Evolutionary conservation across 2,113 vertebrate species (phyloP).

Genomic region (Sinosuthora webbiana): DNA sequence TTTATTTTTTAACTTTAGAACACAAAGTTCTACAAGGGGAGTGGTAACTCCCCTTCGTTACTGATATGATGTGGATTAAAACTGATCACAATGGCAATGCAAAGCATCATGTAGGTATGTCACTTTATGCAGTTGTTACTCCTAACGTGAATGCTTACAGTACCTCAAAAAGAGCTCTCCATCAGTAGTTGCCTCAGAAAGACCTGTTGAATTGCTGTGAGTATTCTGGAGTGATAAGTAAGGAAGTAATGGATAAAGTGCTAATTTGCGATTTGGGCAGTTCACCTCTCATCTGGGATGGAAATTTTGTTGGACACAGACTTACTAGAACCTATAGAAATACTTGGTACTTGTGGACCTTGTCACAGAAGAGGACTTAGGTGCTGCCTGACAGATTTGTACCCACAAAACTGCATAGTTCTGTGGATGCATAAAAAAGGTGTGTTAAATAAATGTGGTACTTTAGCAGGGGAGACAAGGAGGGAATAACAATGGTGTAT

Average conservation of each 20-base stretch:
- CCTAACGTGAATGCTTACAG: background rate
- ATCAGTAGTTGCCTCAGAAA: background rate
- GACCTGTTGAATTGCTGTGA: background rate
- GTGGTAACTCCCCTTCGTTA: background rate
- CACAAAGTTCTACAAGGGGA: background rate
- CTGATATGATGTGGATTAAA: background rate
- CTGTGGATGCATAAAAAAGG: background rate
- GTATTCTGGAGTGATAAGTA: background rate
- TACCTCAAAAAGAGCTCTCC: background rate
- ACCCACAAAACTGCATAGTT: background rate
- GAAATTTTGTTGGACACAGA: background rate
- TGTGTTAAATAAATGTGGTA: background rate
- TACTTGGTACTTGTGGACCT: background rate
- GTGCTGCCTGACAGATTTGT: background rate
- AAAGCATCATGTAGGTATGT: fast-evolving
- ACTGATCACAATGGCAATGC: background rate
- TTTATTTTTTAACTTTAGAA: background rate
- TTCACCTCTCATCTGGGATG: background rate
- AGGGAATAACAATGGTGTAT: background rate
- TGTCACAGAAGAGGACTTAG: background rate
- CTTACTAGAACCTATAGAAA: background rate
- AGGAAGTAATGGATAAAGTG: background rate
- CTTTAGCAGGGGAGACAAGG: background rate
- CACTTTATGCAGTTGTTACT: background rate
- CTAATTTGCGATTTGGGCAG: background rate